Base-by-base conservation (phyloP, 2,113 vertebrate species). In the Martes martes region DNA sequence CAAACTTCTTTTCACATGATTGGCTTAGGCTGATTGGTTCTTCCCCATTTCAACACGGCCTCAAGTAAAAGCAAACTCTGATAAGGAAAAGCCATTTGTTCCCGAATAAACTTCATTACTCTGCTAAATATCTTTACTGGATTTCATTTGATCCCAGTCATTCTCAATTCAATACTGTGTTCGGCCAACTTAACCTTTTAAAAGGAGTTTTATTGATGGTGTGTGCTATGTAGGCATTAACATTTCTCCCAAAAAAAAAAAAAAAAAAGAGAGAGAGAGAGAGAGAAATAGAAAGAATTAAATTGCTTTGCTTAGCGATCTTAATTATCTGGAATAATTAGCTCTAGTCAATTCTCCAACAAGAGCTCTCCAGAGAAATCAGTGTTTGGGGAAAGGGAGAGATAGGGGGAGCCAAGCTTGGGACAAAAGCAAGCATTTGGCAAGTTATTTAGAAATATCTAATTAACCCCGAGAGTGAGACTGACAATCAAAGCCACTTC, bases 291-390 rank as follows among this genome's bases (percentile, higher is more conserved):
- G 93, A 31, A 97, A 97, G 98, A 98, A 98, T 98, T 98, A 98
- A 98, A 98, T 98, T 98, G 98, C 98, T 98, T 98, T 98, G 92
- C 97, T 98, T 98, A 98, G 98, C 57, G 74, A 98, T 99, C 98
- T 99, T 99, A 98, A 99, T 99, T 99, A 99, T 98, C 98, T 98
- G 97, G 97, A 99, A 99, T 99, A 99, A 99, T 99, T 99, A 98
- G 98, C 96, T 98, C 84, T 91, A 98, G 97, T 98, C 98, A 98
- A 95, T 98, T 98, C 97, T 98, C 96, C 98, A 98, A 98, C 95
- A 98, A 97, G 93, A 98, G 97, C 96, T 96, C 99, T 98, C 98
- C 31, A 24, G 98, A 98, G 98, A 98, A 93, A 97, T 93, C 92
- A 83, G 87, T 9, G 7, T 98, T 98, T 98, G 79, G 98, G 98